Percentiles rank a stretch among this genome's conserved stretches.
phyloP scores from a whole-genome alignment of 1,140 invertebrate genomes.

The Sinella curviseta region DNA sequence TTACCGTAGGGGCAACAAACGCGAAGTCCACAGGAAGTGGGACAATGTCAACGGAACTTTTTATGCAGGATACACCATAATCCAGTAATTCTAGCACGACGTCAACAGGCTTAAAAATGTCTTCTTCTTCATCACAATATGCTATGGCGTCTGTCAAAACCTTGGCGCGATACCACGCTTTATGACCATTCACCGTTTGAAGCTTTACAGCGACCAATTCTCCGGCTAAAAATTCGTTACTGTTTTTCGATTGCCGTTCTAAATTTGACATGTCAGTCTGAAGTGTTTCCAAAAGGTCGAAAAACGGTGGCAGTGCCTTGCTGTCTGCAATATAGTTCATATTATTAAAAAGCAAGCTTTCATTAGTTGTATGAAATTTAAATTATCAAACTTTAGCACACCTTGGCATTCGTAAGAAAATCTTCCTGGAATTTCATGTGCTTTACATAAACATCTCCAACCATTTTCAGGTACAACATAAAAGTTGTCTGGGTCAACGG shows the following conservation, averaged over 20 bases:
- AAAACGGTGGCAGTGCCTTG: too few relatives aligned
- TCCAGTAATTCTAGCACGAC: not conserved
- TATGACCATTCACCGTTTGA: not conserved
- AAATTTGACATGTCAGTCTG: too few relatives aligned
- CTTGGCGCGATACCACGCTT: not conserved
- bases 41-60: not conserved
- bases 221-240: not conserved
- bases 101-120: not conserved
- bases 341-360: too few relatives aligned
- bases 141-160: not conserved
- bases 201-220: not conserved
- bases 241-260: not conserved
- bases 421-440: not conserved
- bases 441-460: constrained; percentile 32
- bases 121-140: not conserved
- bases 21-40: not conserved
- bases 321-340: too few relatives aligned
- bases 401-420: not conserved
- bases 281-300: too few relatives aligned
- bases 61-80: not conserved
- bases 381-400: too few relatives aligned
- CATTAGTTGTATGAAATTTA: too few relatives aligned
- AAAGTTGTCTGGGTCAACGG: constrained; percentile 29
- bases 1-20: not conserved
- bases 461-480: constrained; percentile 30